Conservation (phyloP, 2,888 invertebrate species). For the Heteropelma amictum region DNA sequence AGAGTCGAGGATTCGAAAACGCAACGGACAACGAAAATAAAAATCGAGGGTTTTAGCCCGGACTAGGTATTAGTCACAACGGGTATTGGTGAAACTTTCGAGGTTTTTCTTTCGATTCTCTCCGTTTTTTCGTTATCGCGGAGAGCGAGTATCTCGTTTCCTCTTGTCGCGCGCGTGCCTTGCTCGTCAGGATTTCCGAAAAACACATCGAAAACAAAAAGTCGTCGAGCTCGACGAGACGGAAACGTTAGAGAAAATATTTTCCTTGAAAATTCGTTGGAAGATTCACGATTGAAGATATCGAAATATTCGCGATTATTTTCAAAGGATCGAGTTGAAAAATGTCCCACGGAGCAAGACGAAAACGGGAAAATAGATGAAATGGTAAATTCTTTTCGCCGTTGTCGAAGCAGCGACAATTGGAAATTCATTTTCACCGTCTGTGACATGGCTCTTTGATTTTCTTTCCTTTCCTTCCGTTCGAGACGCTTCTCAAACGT, state of each 20-base stretch:
- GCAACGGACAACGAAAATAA: too few relatives aligned
- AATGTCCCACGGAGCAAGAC: not conserved
- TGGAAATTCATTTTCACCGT: slow-evolving; percentile 5
- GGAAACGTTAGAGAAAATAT: too few relatives aligned
- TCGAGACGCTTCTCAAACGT: slow-evolving; percentile 67
- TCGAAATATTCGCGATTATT: too few relatives aligned
- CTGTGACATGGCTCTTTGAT: slow-evolving; percentile 54
- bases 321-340: too few relatives aligned
- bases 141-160: too few relatives aligned
- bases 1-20: slow-evolving; percentile 33
- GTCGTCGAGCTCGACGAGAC: too few relatives aligned
- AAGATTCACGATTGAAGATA: too few relatives aligned
- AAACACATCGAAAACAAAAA: too few relatives aligned
- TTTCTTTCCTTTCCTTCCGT: not conserved
- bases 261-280: too few relatives aligned
- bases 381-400: too few relatives aligned
- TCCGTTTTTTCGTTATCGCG: not conserved
- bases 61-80: slow-evolving; percentile 70
- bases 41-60: slow-evolving; percentile 60
- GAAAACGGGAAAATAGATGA: not conserved
- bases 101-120: not conserved
- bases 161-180: too few relatives aligned
- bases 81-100: slow-evolving; percentile 35
- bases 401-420: not conserved
- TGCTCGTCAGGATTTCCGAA: too few relatives aligned